Base-by-base conservation (phyloP, 2,888 invertebrate genomes). In the Pelosia muscerda region DNA sequence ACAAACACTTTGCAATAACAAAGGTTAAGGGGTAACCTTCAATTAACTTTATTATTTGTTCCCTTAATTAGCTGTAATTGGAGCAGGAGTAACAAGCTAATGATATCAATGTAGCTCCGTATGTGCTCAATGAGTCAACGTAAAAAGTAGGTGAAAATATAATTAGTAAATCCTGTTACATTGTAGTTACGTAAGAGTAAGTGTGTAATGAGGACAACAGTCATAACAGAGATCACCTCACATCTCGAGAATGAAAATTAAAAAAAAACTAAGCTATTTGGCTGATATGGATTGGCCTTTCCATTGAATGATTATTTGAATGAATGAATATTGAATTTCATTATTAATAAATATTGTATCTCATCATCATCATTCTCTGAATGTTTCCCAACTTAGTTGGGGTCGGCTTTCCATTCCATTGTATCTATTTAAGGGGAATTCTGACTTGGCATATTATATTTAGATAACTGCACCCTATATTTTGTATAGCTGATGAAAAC, bases 1-100 rank as follows among this genome's bases (percentile, higher is more conserved):
- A 57, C 56, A 64, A 64, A 57, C n/a, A 31, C 56, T 55, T 59
- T 31, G 19, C 57, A 31, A 61, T 57, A 53, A 34, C 55, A 53
- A 63, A 65, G 26, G 56, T 56, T 58, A 61, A 64, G 55, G 65
- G n/a, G 38, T 38, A 49, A 28, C 23, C 49, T 66, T 66, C 54
- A 65, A 55, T 59, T 49, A 62, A 42, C 42, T 64, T 6, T 28
- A 62, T 31, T 63, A 63, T 15, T 53, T 34, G 53, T 49, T 26
- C 28, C 22, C 34, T 34, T 53, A 42, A 66, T 61, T 55, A 42
- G 55, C 13, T 28, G 57, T 55, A 57, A 57, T 38, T 28, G 10
- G 22, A 42, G 38, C 28, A 62, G 5, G 26, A 49, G 26, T 22
- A 42, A 28, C 57, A 64, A 64, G 26, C 26, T 25, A 42, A 56